Percentiles rank a stretch among this genome's conserved stretches.
Evolutionary conservation across 2,888 invertebrate genomes (phyloP).

Genomic region (Iselma pallidipennis): DNA sequence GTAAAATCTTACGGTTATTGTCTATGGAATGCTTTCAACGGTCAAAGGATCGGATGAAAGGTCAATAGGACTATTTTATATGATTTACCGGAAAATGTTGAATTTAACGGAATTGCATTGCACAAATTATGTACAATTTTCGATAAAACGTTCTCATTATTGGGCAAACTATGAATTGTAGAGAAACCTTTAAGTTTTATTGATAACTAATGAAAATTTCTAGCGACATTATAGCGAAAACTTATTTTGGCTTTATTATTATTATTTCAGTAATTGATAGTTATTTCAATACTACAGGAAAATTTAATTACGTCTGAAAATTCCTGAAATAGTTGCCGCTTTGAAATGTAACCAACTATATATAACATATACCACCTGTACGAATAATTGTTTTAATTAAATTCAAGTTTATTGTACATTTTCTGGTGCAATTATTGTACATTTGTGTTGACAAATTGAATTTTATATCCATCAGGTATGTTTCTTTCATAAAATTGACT

Average conservation of each 20-base stretch:
- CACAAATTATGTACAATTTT: too few species aligned
- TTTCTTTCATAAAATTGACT: too few species aligned
- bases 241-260: too few species aligned
- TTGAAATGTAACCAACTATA: neutral
- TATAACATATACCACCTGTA: neutral
- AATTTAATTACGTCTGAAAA: neutral
- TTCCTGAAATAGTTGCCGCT: neutral
- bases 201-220: too few species aligned
- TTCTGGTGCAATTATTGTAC: constrained; percentile 4
- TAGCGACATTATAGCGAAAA: too few species aligned
- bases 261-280: too few species aligned
- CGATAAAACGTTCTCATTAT: too few species aligned
- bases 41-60: neutral
- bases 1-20: neutral
- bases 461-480: too few species aligned
- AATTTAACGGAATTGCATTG: neutral
- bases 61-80: neutral
- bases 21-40: neutral
- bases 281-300: too few species aligned
- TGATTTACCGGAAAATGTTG: neutral
- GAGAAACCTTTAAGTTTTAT: too few species aligned
- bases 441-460: neutral
- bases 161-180: too few species aligned
- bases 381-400: neutral
- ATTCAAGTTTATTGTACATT: too few species aligned